Evolutionary conservation across 2,113 vertebrate genomes (phyloP).

Genomic region (Chunga burmeisteri): DNA sequence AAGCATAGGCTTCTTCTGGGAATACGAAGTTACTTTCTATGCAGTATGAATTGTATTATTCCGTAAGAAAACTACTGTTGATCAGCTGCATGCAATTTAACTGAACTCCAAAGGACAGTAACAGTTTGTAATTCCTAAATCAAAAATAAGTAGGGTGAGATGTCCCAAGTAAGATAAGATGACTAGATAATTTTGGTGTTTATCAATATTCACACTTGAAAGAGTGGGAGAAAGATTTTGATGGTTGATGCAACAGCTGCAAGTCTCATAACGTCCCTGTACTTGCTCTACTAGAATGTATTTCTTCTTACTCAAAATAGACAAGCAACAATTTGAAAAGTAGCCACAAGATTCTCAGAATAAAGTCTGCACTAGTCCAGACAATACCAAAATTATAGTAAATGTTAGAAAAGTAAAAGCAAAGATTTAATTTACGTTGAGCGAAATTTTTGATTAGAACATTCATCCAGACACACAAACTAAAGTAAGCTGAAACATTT

Average conservation of each 20-base stretch:
- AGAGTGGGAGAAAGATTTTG: background rate
- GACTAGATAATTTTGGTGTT: background rate
- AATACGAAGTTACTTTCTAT: background rate
- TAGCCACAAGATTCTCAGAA: background rate
- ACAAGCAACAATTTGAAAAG: background rate
- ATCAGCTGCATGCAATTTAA: background rate
- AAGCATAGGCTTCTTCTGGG: background rate
- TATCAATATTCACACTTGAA: background rate
- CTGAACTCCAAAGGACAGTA: background rate
- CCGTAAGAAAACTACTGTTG: background rate
- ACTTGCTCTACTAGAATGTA: background rate
- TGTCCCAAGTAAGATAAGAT: background rate
- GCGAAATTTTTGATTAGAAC: background rate
- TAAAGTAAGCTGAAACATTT: background rate
- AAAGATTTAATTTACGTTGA: background rate
- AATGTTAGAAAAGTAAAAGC: background rate
- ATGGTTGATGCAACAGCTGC: background rate
- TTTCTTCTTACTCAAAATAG: background rate
- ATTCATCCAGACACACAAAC: background rate
- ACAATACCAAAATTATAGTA: background rate
- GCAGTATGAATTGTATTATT: background rate
- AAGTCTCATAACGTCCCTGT: background rate
- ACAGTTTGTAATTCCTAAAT: background rate
- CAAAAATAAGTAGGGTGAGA: background rate
- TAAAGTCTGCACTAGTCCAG: background rate